Evolutionary conservation across 2,888 invertebrate species (phyloP), one percentile per base, ranked within the genome.

Genomic region (Drosophila cognata): DNA sequence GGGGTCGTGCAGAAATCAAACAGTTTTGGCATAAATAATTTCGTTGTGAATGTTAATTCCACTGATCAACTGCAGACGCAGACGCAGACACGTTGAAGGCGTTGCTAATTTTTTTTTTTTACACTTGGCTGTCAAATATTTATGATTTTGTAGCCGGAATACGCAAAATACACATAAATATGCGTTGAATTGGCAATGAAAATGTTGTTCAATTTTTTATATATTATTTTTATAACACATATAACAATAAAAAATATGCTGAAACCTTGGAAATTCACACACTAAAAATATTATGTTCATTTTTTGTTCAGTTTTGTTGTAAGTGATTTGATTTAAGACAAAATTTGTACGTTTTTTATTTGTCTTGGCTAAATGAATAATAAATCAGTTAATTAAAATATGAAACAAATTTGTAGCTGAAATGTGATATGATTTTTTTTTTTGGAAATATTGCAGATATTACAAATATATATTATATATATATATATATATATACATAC

Each of bases 1-100:
- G 11, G 25, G 33, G 58, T 38, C 64, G 63, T 75, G 60, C 55
- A 61, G 58, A 71, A 61, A 62, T 71, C 28, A 33, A 48, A 46
- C 67, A 60, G 58, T 71, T 72, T 68, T 57, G 46, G 35, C 31
- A 25, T 41, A 43, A 41, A 62, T 43, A 29, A 25, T 53, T 62
- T 50, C 46, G 33, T 11, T 63, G 8, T 28, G 13, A 46, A 25
- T 64, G 36, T 69, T 53, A 35, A 43, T 43, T 56, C 56, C 21
- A 8, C 28, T 8, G 25, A 21, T 56, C 16, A 57, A 18, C 28
- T 43, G 53, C 36, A 67, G 13, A 62, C 57, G 29, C 21, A 21
- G 21, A 21, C 21, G 21, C 21, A 21, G 21, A 21, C 21, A 21
- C 21, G 1, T 48, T 61, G 43, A 43, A 43, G 43, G 43, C 43